Conservation (phyloP, 2,888 invertebrate species). For the Drosophila meridiana region DNA sequence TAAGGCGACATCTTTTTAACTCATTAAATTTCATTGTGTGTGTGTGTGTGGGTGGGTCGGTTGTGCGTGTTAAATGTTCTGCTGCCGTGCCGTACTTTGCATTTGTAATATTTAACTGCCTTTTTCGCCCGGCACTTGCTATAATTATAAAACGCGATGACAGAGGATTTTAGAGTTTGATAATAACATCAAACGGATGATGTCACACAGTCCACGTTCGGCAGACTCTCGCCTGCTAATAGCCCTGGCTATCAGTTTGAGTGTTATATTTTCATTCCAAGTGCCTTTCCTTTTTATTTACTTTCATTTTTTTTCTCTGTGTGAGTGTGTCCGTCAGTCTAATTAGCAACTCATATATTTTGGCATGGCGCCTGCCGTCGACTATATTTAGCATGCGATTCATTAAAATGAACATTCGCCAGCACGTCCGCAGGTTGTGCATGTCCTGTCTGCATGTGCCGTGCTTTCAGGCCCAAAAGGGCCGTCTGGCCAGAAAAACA, state of each 20-base stretch:
- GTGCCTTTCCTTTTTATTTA: slow-evolving; percentile 12
- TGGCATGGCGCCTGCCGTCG: slow-evolving; percentile 18
- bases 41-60: background rate
- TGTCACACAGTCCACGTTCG: slow-evolving; percentile 47
- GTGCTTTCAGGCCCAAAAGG: slow-evolving; percentile 13
- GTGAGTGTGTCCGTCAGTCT: slow-evolving; percentile 45
- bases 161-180: slow-evolving; percentile 22
- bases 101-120: slow-evolving; percentile 42
- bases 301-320: background rate
- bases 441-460: slow-evolving; percentile 28
- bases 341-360: slow-evolving; percentile 57
- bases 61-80: slow-evolving; percentile 22
- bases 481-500: slow-evolving; percentile 13
- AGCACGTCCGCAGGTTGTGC: slow-evolving; percentile 41
- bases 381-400: slow-evolving; percentile 55
- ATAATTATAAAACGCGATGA: slow-evolving; percentile 39
- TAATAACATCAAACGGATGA: slow-evolving; percentile 51
- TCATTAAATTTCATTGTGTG: slow-evolving; percentile 69
- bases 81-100: slow-evolving; percentile 29
- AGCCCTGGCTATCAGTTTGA: background rate
- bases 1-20: slow-evolving; percentile 55
- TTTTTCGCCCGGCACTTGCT: slow-evolving; percentile 25
- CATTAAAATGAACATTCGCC: slow-evolving; percentile 70
- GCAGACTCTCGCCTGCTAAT: background rate
- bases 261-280: slow-evolving; percentile 7